A percentile compares a stretch with the other conserved stretches of the same genome.
These are phyloP conservation scores for Trachelipus rathkii DNA, from an alignment of 1,140 invertebrate species.

Conservation along the genomic window DNA sequence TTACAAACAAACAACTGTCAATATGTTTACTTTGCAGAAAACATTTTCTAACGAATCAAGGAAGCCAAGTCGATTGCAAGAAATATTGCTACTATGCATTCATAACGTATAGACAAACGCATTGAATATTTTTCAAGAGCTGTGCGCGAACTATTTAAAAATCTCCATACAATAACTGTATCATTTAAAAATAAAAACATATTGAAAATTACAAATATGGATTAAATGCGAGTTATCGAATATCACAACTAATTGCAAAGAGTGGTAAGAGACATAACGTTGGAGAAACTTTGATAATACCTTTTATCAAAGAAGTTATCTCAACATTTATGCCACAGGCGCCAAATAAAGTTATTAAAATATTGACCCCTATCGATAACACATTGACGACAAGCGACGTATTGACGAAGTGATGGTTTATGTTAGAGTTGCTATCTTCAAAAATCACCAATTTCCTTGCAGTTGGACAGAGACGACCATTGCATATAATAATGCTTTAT, in stretches of 20 bases:
- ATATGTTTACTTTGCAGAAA: background rate
- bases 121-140: background rate
- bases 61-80: background rate
- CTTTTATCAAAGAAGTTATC: background rate
- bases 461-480: slow-evolving; percentile 11
- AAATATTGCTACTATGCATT: background rate
- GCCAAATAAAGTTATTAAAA: background rate
- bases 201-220: background rate
- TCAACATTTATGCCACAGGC: background rate
- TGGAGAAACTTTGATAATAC: background rate
- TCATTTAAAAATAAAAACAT: background rate
- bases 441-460: background rate
- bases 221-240: background rate
- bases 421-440: slow-evolving; percentile 7
- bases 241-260: slow-evolving; percentile 3
- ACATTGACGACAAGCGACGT: background rate
- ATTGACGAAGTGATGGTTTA: slow-evolving; percentile 18
- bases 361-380: background rate
- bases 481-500: slow-evolving; percentile 36
- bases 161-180: background rate
- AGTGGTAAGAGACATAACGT: background rate
- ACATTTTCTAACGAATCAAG: background rate
- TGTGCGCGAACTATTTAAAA: background rate
- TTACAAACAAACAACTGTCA: background rate
- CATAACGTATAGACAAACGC: background rate